Base-by-base conservation (phyloP, 2,888 invertebrate genomes). In the Neuroscelio doddi region DNA sequence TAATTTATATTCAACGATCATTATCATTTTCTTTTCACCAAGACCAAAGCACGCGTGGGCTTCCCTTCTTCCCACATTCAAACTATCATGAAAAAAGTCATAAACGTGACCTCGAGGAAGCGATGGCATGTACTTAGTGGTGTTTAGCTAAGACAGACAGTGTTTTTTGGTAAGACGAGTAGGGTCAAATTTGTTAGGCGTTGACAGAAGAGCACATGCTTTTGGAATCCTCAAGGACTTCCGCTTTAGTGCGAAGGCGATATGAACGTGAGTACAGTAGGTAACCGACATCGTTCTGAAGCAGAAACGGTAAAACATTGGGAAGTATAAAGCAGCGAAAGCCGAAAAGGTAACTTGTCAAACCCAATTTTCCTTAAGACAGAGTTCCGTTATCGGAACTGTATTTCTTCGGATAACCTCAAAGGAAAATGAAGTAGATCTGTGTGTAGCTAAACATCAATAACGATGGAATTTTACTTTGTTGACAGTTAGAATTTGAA, bases 121-220 rank as follows among this genome's bases (percentile, higher is more conserved):
- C 24, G 32, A 42, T 38, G 49, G 49, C 62, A 62, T 68, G 64
- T 38, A 62, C 69, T 65, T 29, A 45, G 46, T 50, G 53, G 65
- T 68, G 70, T 72, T 74, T 72, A 63, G 72, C 64, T 65, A 64
- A 64, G 68, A 70, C 74, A 62, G 74, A 46, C 69, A 57, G 69
- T 70, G 69, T 16, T 65, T 65, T 55, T 51, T 41, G 29, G 56
- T 49, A 46, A 65, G 21, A 41, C 29, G 63, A 58, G 64, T 62
- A 57, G 65, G 75, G 68, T 73, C 74, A 70, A 64, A 68, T 74
- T 80, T 72, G 78, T 80, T 78, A 78, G 74, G 63, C 72, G 80
- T 66, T 78, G 80, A 80, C 80, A 76, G 77, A 72, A 75, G 75
- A 67, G 65, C 68, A 68, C 66, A 68, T 71, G 21, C 36, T 61